These are phyloP conservation scores for Leptinotarsa rubiginosa DNA, from an alignment of 2,888 invertebrate genomes.

Conservation along the genomic window DNA sequence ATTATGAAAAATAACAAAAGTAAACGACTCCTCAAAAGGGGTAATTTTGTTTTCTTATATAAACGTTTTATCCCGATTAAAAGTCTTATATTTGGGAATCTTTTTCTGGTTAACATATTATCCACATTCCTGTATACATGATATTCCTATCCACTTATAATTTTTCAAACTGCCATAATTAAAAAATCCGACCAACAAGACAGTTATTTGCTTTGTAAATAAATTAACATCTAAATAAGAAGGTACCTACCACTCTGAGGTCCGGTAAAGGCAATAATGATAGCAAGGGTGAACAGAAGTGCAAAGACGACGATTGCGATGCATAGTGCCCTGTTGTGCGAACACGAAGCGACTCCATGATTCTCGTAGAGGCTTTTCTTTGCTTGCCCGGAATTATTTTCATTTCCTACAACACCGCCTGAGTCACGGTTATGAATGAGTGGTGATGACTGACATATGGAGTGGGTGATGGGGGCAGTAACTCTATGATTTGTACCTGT, in stretches of 20 bases:
- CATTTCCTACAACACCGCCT: slow-evolving; percentile 71
- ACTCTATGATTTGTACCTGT: slow-evolving; percentile 70
- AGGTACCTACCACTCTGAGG: slow-evolving; percentile 80
- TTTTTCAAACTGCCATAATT: too few species aligned
- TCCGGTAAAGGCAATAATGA: slow-evolving; percentile 91
- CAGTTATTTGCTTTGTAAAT: too few species aligned
- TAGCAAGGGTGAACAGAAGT: slow-evolving; percentile 83
- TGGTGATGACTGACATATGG: slow-evolving; percentile 61
- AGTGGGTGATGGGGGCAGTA: slow-evolving; percentile 58
- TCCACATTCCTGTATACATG: too few species aligned
- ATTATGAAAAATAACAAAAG: too few species aligned
- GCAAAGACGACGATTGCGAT: slow-evolving; percentile 84
- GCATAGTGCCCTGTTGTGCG: slow-evolving; percentile 85
- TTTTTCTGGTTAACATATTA: too few species aligned
- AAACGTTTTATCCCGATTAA: too few species aligned
- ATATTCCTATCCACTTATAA: too few species aligned
- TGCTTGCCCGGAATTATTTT: slow-evolving; percentile 73
- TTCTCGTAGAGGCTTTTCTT: slow-evolving; percentile 79
- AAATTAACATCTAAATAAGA: not conserved
- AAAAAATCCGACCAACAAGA: too few species aligned
- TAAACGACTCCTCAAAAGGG: too few species aligned
- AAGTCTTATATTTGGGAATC: too few species aligned
- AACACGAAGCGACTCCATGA: slow-evolving; percentile 86
- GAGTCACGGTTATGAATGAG: slow-evolving; percentile 65
- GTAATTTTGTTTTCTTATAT: too few species aligned